Evolutionary conservation across 2,888 invertebrate species (phyloP), one percentile per base, ranked within the genome.

Genomic region (Strigamia maritima): DNA sequence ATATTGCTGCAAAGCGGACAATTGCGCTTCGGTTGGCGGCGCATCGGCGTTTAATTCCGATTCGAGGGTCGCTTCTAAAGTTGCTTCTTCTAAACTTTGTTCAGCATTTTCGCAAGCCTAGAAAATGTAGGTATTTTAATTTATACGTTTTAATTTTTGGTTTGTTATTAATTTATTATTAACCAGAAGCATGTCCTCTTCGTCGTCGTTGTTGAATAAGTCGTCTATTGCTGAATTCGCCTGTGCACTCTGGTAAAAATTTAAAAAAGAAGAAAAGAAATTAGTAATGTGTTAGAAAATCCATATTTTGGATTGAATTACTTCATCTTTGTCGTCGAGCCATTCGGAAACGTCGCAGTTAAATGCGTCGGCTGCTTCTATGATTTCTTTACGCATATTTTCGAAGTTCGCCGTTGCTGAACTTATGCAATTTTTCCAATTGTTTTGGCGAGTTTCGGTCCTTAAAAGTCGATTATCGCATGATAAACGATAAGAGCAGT

Each of bases 21-120:
- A 77, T n/a, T 60, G 77, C 4, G 16, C 31, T 24, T 14, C 12
- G 10, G 75, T 16, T 28, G 75, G 60, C 60, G 60, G 76, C n/a
- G 76, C 8, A 40, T 40, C 76, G 35, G 60, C 4, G 2, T 60
- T 4, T 10, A 49, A 10, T 10, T 49, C 49, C 16, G 49, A 49
- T 49, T 49, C 49, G 14, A n/a, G 49, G 2, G 49, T 60, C 24
- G 60, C 10, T 60, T 60, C 60, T 24, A 60, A 60, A 12, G 10
- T 60, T 26, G n/a, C 28, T 35, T 31, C 8, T 10, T 28, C 28
- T 8, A 75, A 3, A 26, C 75, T 8, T 26, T 22, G 24, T 28
- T 75, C 75, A 2, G 28, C 75, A 14, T 75, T 28, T 75, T 75
- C 24, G 24, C 75, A 75, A 7, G 75, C 75, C 75, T 75, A 14